phyloP scores from a whole-genome alignment of 1,140 invertebrate genomes.

The Alviniconcha marisindica region DNA sequence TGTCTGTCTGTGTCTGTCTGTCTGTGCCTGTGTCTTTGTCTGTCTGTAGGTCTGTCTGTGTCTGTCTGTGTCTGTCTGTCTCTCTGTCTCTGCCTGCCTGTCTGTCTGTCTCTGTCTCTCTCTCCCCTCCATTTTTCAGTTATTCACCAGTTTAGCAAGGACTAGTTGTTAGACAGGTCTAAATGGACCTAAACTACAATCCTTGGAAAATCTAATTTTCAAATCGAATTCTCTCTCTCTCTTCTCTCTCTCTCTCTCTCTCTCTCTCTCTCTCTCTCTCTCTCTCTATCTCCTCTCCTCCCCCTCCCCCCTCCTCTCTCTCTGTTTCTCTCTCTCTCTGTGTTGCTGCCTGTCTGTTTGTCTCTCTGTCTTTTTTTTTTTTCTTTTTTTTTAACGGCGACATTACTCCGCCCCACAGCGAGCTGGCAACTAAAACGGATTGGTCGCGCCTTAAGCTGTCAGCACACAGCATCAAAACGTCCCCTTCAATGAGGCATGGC shows the following conservation, averaged over 20 bases:
- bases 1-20: constrained; percentile 19
- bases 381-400: no score
- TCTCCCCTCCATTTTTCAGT: no score
- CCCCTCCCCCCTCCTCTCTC: neutral
- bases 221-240: no score
- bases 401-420: no score
- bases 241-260: constrained; percentile 10
- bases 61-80: neutral
- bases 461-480: no score
- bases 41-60: neutral
- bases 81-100: constrained; percentile 2
- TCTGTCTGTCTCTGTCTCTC: constrained; percentile 4
- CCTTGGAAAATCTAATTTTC: no score
- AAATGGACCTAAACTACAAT: no score
- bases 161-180: no score
- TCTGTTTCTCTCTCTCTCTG: neutral
- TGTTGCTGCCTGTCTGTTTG: neutral
- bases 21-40: constrained; percentile 4
- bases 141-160: no score
- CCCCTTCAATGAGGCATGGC: no score
- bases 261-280: neutral
- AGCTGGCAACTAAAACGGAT: no score
- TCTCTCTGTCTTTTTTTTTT: neutral
- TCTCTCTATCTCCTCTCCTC: neutral
- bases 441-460: no score